phyloP scores from a whole-genome alignment of 2,113 vertebrate genomes.

The Hemiprocne comata region DNA sequence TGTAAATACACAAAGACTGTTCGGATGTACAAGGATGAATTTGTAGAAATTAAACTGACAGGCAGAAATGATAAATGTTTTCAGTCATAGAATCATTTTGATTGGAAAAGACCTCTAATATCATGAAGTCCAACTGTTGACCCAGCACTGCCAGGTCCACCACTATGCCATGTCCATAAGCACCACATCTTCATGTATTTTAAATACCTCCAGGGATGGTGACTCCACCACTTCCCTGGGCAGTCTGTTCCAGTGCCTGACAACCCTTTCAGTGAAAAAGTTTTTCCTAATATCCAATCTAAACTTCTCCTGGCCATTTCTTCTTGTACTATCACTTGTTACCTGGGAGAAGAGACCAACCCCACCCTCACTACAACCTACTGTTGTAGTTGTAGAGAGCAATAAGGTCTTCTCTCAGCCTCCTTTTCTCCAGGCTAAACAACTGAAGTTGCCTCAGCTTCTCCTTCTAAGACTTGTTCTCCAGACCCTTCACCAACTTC shows the following conservation, averaged over 20 bases:
- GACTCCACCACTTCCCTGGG: neutral
- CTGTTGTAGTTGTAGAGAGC: neutral
- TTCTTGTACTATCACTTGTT: neutral
- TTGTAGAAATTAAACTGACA: neutral
- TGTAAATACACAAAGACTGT: neutral
- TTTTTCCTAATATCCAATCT: neutral
- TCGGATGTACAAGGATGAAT: neutral
- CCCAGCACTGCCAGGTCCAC: neutral
- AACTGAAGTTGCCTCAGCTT: neutral
- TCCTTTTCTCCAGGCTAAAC: neutral
- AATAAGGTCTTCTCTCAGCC: neutral
- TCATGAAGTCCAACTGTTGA: neutral
- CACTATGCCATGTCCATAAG: too few relatives aligned
- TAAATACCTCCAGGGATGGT: neutral
- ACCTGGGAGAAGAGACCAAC: neutral
- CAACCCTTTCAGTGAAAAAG: neutral
- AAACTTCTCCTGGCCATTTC: neutral
- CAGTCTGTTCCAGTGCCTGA: neutral
- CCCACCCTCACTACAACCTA: accelerated
- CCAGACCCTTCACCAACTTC: neutral
- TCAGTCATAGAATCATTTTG: neutral
- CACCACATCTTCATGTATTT: neutral
- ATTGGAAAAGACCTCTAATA: neutral
- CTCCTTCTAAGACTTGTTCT: neutral
- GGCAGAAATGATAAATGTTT: neutral